phyloP scores from a whole-genome alignment of 2,113 vertebrate species.

The Cynopterus brachyotis region DNA sequence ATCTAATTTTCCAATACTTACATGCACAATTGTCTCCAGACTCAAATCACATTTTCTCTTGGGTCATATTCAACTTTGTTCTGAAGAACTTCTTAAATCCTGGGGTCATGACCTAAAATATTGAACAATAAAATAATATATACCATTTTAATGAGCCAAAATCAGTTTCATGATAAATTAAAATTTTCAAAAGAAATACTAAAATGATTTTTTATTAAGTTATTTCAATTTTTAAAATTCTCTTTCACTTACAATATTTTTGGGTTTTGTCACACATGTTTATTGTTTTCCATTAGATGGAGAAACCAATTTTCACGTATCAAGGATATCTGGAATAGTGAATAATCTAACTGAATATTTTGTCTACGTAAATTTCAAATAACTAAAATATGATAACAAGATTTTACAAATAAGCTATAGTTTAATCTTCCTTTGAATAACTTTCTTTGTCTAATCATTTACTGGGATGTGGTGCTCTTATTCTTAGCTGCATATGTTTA shows the following conservation, averaged over 20 bases:
- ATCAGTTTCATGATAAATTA: neutral
- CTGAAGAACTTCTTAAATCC: conserved; percentile 41
- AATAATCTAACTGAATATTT: neutral
- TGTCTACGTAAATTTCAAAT: neutral
- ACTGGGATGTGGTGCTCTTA: neutral
- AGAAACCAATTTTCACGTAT: conserved; percentile 21
- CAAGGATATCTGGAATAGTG: neutral
- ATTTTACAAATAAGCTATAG: neutral
- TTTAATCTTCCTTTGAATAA: neutral
- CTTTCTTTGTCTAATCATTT: neutral
- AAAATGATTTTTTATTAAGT: conserved; percentile 15
- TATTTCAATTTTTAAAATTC: neutral
- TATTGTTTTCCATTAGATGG: neutral
- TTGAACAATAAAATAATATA: conserved; percentile 28
- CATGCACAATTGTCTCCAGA: conserved; percentile 54
- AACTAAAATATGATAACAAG: neutral
- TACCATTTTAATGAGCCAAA: neutral
- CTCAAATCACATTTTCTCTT: conserved; percentile 55
- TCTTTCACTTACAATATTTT: neutral
- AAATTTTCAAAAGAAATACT: neutral
- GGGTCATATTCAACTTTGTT: neutral
- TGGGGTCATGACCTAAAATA: conserved; percentile 59
- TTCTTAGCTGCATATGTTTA: neutral
- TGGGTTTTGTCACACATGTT: conserved; percentile 3
- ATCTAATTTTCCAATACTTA: conserved; percentile 66